These are phyloP conservation scores for Botrylloides violaceus DNA, from an alignment of 23 tunicate genomes.

Conservation along the genomic window DNA sequence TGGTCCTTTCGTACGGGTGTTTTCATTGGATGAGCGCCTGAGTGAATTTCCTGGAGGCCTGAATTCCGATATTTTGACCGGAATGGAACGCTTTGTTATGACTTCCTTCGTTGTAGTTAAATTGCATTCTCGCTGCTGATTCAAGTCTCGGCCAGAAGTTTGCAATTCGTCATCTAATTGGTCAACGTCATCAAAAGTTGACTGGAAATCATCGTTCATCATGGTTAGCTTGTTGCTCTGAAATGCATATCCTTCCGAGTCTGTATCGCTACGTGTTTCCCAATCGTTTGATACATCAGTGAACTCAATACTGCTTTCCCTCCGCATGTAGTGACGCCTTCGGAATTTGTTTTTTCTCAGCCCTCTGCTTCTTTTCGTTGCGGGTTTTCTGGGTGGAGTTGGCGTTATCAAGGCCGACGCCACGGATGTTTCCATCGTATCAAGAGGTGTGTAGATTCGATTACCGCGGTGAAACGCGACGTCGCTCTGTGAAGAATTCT, in stretches of 20 bases:
- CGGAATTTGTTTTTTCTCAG: neutral
- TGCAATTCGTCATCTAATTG: neutral
- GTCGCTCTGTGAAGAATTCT: neutral
- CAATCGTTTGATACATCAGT: neutral
- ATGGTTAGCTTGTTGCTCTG: neutral
- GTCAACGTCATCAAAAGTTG: neutral
- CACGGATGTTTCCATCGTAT: no score
- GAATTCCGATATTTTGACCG: neutral
- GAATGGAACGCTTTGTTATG: neutral
- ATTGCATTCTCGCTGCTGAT: no score
- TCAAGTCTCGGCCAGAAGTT: no score
- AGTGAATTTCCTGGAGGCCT: neutral
- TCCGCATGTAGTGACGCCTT: neutral
- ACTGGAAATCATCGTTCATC: neutral
- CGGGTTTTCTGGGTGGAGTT: conserved; percentile 3
- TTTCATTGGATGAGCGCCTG: neutral
- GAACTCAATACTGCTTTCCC: neutral
- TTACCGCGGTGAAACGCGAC: conserved; percentile 5
- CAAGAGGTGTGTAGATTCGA: conserved; percentile 1
- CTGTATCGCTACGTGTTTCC: conserved; percentile 17
- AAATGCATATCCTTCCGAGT: conserved; percentile 12
- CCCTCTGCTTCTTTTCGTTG: conserved; percentile 1
- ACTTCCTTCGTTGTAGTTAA: neutral
- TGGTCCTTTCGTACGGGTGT: neutral
- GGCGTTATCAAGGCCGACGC: neutral